These are phyloP conservation scores for Melitaea cinxia DNA, from an alignment of 1,140 invertebrate genomes.

Conservation along the genomic window DNA sequence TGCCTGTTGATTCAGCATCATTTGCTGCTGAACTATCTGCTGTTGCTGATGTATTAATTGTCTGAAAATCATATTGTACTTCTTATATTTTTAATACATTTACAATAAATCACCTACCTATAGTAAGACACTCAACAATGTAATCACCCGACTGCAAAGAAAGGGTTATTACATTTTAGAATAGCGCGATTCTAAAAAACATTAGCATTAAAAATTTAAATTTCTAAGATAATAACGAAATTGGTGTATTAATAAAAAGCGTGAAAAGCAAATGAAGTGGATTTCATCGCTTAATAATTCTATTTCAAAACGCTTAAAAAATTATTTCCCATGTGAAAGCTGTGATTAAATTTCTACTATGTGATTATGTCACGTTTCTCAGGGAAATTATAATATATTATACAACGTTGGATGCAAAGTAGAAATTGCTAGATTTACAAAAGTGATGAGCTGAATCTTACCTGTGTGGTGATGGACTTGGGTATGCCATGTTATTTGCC, in stretches of 20 bases:
- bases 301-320: slow-evolving; percentile 1
- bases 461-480: slow-evolving; percentile 72
- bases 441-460: slow-evolving; percentile 24
- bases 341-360: slow-evolving; percentile 7
- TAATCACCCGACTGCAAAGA: no score
- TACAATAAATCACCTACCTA: no score
- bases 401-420: slow-evolving; percentile 6
- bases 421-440: not conserved
- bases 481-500: slow-evolving; percentile 68
- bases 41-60: slow-evolving; percentile 85
- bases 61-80: slow-evolving; percentile 41
- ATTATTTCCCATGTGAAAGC: slow-evolving; percentile 6
- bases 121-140: no score
- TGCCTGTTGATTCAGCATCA: slow-evolving; percentile 78
- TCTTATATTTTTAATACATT: not conserved
- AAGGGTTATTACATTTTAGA: no score
- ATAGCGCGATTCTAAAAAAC: not conserved
- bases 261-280: not conserved
- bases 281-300: not conserved
- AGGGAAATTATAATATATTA: slow-evolving; percentile 21
- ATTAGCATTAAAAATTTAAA: not conserved
- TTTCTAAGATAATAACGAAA: not conserved
- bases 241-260: not conserved
- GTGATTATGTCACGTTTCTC: slow-evolving; percentile 20
- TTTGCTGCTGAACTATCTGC: slow-evolving; percentile 80